These are phyloP conservation scores for Calliphora vomitoria DNA, from an alignment of 2,888 invertebrate genomes.

Conservation along the genomic window DNA sequence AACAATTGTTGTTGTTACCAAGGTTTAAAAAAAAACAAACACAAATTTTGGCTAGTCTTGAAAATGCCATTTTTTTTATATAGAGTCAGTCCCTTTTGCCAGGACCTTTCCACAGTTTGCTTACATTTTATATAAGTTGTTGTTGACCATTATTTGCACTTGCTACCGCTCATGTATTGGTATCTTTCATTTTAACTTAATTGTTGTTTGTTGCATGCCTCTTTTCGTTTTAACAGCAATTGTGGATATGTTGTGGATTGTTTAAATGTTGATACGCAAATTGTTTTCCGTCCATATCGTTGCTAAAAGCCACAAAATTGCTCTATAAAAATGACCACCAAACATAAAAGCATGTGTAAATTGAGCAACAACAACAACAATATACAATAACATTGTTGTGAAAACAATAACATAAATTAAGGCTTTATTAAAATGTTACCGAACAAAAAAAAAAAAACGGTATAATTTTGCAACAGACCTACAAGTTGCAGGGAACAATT, in stretches of 20 bases:
- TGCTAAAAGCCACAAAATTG: slow-evolving; percentile 73
- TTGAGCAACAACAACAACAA: slow-evolving; percentile 57
- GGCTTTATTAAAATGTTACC: slow-evolving; percentile 54
- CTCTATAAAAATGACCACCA: slow-evolving; percentile 74
- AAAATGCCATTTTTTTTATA: neutral
- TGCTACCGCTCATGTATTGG: slow-evolving; percentile 42
- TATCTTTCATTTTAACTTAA: slow-evolving; percentile 46
- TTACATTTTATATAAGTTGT: neutral
- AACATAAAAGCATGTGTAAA: slow-evolving; percentile 74
- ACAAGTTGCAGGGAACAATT: slow-evolving; percentile 66
- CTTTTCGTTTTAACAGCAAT: slow-evolving; percentile 55
- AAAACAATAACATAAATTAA: slow-evolving; percentile 71
- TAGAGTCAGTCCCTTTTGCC: neutral
- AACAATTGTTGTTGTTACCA: slow-evolving; percentile 19
- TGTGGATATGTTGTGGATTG: slow-evolving; percentile 74
- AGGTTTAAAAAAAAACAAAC: neutral
- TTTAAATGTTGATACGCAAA: slow-evolving; percentile 65
- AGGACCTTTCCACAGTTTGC: slow-evolving; percentile 5
- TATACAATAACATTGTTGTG: slow-evolving; percentile 45
- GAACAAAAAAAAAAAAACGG: neutral
- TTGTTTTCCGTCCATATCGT: slow-evolving; percentile 39
- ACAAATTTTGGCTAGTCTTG: slow-evolving; percentile 20
- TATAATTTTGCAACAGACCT: slow-evolving; percentile 53
- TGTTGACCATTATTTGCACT: slow-evolving; percentile 67
- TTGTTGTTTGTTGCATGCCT: slow-evolving; percentile 32